Evolutionary conservation across 2,888 invertebrate species (phyloP).

Genomic region (Apeira syringaria): DNA sequence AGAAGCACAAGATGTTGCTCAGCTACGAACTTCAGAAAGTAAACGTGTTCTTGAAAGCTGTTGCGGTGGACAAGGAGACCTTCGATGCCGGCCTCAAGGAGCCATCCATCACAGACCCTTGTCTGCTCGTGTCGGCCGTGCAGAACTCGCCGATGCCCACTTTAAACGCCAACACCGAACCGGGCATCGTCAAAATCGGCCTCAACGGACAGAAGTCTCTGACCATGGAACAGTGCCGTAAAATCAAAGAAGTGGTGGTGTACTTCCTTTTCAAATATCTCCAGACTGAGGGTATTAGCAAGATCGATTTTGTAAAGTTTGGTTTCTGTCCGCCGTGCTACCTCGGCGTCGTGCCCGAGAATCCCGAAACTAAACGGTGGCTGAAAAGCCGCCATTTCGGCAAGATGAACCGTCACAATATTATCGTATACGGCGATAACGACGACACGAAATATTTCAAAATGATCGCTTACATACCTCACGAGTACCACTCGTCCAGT

Average conservation of each 20-base stretch:
- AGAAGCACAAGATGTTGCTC: conserved; percentile 59
- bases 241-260: conserved; percentile 63
- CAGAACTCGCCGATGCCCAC: conserved; percentile 56
- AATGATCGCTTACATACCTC: conserved; percentile 44
- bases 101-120: conserved; percentile 32
- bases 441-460: conserved; percentile 48
- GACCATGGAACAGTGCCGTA: conserved; percentile 48
- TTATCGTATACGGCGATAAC: conserved; percentile 53
- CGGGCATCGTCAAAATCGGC: conserved; percentile 48
- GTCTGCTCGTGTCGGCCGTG: conserved; percentile 36
- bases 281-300: conserved; percentile 41
- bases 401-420: conserved; percentile 42
- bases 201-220: conserved; percentile 55
- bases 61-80: conserved; percentile 66
- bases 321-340: conserved; percentile 59
- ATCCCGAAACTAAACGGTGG: conserved; percentile 61
- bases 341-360: conserved; percentile 63
- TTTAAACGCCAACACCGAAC: conserved; percentile 27
- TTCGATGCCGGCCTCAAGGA: conserved; percentile 64
- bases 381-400: conserved; percentile 53
- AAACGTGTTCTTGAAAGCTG: conserved; percentile 61
- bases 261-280: conserved; percentile 62
- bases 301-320: conserved; percentile 62
- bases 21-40: conserved; percentile 75
- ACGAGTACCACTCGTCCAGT: conserved; percentile 24